Percentiles rank a stretch among this genome's conserved stretches.
These are phyloP conservation scores for Apamea epomidion DNA, from an alignment of 2,888 invertebrate species.

Conservation along the genomic window DNA sequence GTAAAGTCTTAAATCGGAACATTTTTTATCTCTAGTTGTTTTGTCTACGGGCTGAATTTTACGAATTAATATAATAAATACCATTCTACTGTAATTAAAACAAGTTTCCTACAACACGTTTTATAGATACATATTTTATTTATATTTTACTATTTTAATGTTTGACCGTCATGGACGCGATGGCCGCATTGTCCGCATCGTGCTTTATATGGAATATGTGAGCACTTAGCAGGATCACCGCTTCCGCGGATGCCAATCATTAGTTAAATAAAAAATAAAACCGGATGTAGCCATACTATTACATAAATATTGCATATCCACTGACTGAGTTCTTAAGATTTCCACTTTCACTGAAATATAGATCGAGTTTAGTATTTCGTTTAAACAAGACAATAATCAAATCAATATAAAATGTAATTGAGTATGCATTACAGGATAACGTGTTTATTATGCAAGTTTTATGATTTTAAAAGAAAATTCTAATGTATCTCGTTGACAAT, in stretches of 20 bases:
- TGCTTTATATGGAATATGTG: not conserved
- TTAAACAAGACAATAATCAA: conserved; percentile 37
- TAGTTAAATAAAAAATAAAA: not conserved
- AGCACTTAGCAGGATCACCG: not conserved
- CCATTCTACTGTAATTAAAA: conserved; percentile 42
- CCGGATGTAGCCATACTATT: not conserved
- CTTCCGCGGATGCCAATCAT: not conserved
- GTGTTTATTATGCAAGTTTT: not conserved
- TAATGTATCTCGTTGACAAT: not conserved
- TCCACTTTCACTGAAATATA: not conserved
- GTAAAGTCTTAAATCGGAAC: conserved; percentile 24
- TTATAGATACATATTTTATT: conserved; percentile 73
- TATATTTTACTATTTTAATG: conserved; percentile 74
- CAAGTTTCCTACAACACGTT: conserved; percentile 70
- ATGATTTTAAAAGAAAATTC: not conserved
- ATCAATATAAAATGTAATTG: not conserved
- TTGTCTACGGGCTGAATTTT: conserved; percentile 27
- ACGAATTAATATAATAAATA: conserved; percentile 49
- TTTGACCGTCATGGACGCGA: conserved; percentile 23
- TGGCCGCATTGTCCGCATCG: not conserved
- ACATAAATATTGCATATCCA: not conserved
- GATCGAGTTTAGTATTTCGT: conserved; percentile 5
- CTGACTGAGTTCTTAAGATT: not conserved
- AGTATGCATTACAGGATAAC: not conserved
- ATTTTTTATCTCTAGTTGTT: conserved; percentile 40